Evolutionary conservation across 2,113 vertebrate species (phyloP), one percentile per base, ranked within the genome.

Genomic region (Coptodon rendalli): DNA sequence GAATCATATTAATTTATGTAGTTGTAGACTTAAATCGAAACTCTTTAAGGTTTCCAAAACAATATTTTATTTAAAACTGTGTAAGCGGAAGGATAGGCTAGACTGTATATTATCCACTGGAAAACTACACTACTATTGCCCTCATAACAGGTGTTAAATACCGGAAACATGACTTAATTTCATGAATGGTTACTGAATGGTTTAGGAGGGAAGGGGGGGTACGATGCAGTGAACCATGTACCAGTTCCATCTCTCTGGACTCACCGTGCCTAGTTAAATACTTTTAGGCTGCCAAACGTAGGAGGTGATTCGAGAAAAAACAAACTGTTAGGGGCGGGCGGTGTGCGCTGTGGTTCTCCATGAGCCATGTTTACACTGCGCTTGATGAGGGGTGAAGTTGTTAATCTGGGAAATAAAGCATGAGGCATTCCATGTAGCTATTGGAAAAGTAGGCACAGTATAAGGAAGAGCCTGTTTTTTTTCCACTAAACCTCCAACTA

Each of bases 361-460:
- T 86, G 85, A 91, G 86, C 85, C 56, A 31, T 95, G 93, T 96
- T 96, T 97, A 96, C 92, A 92, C 91, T 93, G 89, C 22, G 61
- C 95, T 92, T 90, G 95, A 96, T 95, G 95, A 96, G 94, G 92
- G 92, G 92, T 92, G 93, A 95, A 94, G 94, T 94, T 91, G 93
- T 95, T 95, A 95, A 95, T 95, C 93, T 92, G 86, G 86, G 92
- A 93, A 95, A 93, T 95, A 93, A 95, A 93, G 85, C 93, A 93
- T 86, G 81, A 94, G 89, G 87, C 93, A 92, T 95, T 96, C 93
- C 89, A 93, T 59, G 19, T 86, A 87, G 85, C 94, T 92, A 73
- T 93, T 86, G 80, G 88, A 93, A 90, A 93, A 81, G 73, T 50
- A 90, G 84, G 52, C 40, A 38, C 56, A 84, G 14, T 7, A 9